These are phyloP conservation scores for Drosophila bocki DNA, from an alignment of 1,140 invertebrate genomes.

Conservation along the genomic window DNA sequence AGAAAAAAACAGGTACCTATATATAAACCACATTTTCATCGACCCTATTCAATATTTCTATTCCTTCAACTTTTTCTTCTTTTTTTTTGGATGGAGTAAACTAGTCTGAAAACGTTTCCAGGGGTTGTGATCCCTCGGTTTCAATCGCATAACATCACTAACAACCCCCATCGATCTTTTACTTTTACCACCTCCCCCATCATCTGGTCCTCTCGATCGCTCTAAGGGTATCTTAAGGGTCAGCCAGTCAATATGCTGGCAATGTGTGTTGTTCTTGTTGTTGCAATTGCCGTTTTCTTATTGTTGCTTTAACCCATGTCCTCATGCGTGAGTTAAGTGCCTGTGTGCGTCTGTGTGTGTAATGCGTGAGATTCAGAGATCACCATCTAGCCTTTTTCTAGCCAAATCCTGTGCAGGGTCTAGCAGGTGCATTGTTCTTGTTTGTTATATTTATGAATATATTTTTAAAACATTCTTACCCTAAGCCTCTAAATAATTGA, in stretches of 20 bases:
- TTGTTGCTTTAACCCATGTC: conserved; percentile 23
- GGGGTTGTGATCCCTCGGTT: conserved; percentile 23
- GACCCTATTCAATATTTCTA: neutral
- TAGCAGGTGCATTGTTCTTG: conserved; percentile 3
- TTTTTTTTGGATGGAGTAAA: neutral
- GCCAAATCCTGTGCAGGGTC: neutral
- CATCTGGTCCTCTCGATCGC: neutral
- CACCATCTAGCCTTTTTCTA: conserved; percentile 11
- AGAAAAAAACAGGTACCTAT: neutral
- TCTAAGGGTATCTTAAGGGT: conserved; percentile 39
- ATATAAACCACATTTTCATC: neutral
- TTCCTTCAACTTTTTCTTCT: too few species aligned
- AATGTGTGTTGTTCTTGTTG: conserved; percentile 57
- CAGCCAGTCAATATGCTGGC: conserved; percentile 45
- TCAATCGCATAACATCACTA: conserved; percentile 3
- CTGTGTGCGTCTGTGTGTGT: conserved; percentile 5
- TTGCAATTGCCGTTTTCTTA: conserved; percentile 16
- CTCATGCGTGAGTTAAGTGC: conserved; percentile 34
- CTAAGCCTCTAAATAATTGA: neutral
- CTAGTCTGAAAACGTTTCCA: conserved; percentile 7
- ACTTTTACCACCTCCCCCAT: conserved; percentile 3
- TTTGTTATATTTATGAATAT: neutral
- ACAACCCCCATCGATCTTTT: conserved; percentile 27
- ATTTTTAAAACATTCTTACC: neutral
- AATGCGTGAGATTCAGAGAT: conserved; percentile 1